These are phyloP conservation scores for Callithrix jacchus DNA, from an alignment of 2,113 vertebrate genomes.

Conservation along the genomic window DNA sequence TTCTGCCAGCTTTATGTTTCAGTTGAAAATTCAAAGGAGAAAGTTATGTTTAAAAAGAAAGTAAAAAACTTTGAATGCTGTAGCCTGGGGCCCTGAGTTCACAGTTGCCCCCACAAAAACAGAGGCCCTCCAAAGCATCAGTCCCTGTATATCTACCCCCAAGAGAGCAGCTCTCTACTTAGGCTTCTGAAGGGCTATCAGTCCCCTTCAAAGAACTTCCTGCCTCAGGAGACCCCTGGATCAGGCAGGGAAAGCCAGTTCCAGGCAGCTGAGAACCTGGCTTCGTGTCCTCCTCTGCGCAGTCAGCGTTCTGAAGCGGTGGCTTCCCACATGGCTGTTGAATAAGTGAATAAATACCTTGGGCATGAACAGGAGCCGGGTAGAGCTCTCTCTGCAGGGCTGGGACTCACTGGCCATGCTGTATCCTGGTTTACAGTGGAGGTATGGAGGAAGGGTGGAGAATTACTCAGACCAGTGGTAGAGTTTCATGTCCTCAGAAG, in stretches of 20 bases:
- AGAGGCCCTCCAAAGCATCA: not conserved
- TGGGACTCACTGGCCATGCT: rapidly evolving
- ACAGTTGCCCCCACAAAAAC: too few species aligned
- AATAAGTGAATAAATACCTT: rapidly evolving
- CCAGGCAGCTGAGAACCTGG: not conserved
- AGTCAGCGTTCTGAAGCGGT: too few species aligned
- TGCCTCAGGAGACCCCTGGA: not conserved
- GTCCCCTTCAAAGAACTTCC: not conserved
- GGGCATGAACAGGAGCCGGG: too few species aligned
- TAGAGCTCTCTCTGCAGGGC: not conserved
- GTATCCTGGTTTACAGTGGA: not conserved
- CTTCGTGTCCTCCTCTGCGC: rapidly evolving
- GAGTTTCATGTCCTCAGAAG: not conserved
- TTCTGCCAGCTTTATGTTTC: not conserved
- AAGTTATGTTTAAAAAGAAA: not conserved
- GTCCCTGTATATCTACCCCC: not conserved
- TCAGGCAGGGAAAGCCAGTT: not conserved
- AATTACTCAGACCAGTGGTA: not conserved
- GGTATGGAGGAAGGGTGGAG: not conserved
- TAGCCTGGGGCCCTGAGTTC: not conserved
- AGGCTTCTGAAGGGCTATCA: not conserved
- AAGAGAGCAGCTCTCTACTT: not conserved
- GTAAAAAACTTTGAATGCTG: not conserved
- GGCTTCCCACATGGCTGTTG: too few species aligned
- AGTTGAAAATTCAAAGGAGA: not conserved